phyloP scores from a whole-genome alignment of 2,113 vertebrate genomes.

The Petroica traversi region DNA sequence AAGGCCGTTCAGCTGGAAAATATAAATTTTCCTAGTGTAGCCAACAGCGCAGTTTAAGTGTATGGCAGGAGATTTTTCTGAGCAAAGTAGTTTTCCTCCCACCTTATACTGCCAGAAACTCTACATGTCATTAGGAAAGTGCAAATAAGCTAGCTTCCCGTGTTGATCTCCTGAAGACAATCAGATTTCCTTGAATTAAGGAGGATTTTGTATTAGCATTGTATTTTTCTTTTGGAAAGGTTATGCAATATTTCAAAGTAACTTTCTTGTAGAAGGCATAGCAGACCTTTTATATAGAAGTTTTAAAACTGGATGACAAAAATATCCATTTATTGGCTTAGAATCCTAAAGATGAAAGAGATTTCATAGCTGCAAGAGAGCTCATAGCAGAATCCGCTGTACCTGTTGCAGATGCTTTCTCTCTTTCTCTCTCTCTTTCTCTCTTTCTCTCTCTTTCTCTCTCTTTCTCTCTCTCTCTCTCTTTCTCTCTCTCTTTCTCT shows the following conservation, averaged over 20 bases:
- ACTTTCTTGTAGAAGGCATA: background rate
- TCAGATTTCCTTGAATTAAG: background rate
- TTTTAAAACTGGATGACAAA: background rate
- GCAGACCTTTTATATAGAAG: background rate
- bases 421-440: background rate
- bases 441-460: background rate
- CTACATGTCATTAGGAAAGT: background rate
- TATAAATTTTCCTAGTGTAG: background rate
- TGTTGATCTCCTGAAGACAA: background rate
- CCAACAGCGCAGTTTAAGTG: background rate
- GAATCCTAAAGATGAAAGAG: background rate
- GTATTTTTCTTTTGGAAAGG: background rate
- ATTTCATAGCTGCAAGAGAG: background rate
- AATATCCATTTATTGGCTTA: background rate
- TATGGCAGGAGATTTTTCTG: background rate
- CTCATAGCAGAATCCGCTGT: background rate
- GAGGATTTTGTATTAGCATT: background rate
- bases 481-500: accelerated
- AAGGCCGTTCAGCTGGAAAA: background rate
- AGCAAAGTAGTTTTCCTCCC: background rate
- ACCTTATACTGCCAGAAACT: background rate
- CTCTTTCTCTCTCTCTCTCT: background rate
- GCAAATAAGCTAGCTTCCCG: accelerated
- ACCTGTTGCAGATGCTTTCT: background rate
- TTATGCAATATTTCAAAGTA: background rate